Evolutionary conservation across 2,113 vertebrate genomes (phyloP), one percentile per base, ranked within the genome.

Genomic region (Machaerirhynchus nigripectus): DNA sequence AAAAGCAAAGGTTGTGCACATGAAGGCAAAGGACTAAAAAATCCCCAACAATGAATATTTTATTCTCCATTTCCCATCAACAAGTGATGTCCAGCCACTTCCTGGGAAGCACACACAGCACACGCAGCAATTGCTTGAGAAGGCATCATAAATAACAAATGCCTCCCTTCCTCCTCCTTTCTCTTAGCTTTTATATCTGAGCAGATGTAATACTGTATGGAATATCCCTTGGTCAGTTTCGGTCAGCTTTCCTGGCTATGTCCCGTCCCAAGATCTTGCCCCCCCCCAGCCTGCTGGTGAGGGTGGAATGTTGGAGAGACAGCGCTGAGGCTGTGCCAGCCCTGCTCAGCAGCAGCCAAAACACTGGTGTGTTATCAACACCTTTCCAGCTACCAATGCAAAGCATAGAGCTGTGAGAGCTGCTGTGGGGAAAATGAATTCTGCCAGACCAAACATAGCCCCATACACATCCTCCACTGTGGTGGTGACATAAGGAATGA

Each of bases 101-200:
- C 46, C 69, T 39, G 33, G 27, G 37, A 59, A 39, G 9, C 6
- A 42, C 42, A 42, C 42, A 42, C 15, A 42, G 15, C 60, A 59
- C 1, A 28, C 15, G 13, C 11, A 39, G 44, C 0, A 0, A 6
- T 39, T 67, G 2, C 28, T 82, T 33, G 53, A 65, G 28, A 67
- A 46, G 28, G 33, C 33, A 28, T 67, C 12, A 20, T 37, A 52
- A 74, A 46, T 46, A 59, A 44, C 5, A 10, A 67, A 74, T 67
- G 9, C 6, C 3, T 44, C 27, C 6, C 8, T 50, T 65, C 27
- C 12, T 59, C 13, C 33, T 74, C 13, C 22, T 74, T 65, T 65
- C 22, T 65, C 23, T 65, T 37, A 52, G 15, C 5, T 57, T 59
- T 65, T 44, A 33, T 44, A 28, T 33, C 33, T 67, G 37, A 81